phyloP scores from a whole-genome alignment of 2,113 vertebrate species.

The Cynocephalus volans region DNA sequence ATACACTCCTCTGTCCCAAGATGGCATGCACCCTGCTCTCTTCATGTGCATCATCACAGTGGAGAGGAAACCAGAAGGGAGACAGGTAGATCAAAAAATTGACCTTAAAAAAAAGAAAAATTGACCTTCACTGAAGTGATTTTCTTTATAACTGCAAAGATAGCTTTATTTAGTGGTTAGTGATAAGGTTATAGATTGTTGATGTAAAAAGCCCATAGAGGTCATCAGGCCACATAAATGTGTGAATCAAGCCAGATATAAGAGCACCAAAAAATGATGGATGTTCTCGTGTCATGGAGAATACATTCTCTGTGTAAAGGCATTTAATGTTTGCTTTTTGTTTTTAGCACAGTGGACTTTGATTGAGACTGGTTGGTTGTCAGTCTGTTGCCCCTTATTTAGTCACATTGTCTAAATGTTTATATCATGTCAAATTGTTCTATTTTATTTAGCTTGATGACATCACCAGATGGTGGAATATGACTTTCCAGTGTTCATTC shows the following conservation, averaged over 20 bases:
- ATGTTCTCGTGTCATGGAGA: not conserved
- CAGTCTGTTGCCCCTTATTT: not conserved
- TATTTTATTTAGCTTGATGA: not conserved
- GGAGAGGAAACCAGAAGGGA: not conserved
- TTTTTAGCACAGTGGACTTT: not conserved
- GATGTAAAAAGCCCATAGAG: not conserved
- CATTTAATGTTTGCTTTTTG: not conserved
- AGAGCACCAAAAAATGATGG: not conserved
- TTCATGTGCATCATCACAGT: not conserved
- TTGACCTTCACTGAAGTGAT: not conserved
- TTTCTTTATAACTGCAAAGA: conserved; percentile 1
- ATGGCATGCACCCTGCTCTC: not conserved
- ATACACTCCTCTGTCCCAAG: not conserved
- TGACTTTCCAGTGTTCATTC: not conserved
- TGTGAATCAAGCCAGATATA: not conserved
- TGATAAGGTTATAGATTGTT: not conserved
- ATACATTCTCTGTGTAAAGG: not conserved
- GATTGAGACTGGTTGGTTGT: not conserved
- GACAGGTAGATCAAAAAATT: no score
- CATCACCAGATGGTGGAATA: not conserved
- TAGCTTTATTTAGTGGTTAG: not conserved
- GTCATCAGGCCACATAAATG: not conserved
- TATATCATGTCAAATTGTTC: not conserved
- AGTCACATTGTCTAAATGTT: not conserved
- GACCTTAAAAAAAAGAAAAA: no score